phyloP scores from a whole-genome alignment of 2,797 vertebrate species.

The Perdix hodgsoniae region DNA sequence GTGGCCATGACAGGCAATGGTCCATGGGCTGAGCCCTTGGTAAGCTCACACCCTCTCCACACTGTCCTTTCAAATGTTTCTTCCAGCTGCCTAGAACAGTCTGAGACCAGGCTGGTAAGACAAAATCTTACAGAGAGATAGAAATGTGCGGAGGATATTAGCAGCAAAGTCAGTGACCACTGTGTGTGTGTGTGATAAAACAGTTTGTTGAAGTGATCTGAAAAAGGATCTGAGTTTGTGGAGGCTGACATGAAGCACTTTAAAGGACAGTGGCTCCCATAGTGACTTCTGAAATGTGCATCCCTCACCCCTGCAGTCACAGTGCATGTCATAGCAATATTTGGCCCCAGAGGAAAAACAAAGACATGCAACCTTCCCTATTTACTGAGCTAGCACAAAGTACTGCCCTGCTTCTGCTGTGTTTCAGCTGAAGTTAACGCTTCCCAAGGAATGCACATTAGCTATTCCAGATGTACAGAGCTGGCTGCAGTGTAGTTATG shows the following conservation, averaged over 20 bases:
- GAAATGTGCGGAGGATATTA: not conserved
- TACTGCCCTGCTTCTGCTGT: not conserved
- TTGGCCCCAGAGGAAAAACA: not conserved
- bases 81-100: not conserved
- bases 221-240: not conserved
- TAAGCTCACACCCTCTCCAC: not conserved
- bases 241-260: not conserved
- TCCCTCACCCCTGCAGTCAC: not conserved
- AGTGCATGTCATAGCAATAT: not conserved
- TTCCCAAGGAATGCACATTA: conserved; percentile 57
- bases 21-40: not conserved
- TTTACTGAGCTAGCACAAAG: not conserved
- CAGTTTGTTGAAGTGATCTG: not conserved
- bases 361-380: not conserved
- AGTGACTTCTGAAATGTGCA: not conserved
- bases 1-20: not conserved
- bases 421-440: conserved; percentile 44
- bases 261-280: not conserved
- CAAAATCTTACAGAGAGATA: not conserved
- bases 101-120: not conserved
- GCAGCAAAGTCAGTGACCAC: not conserved
- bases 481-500: conserved; percentile 25
- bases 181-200: accelerated
- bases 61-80: not conserved
- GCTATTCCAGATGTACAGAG: conserved; percentile 69